A percentile compares a stretch with the other conserved stretches of the same genome.
phyloP scores from a whole-genome alignment of 2,113 vertebrate species.

The Upupa epops region DNA sequence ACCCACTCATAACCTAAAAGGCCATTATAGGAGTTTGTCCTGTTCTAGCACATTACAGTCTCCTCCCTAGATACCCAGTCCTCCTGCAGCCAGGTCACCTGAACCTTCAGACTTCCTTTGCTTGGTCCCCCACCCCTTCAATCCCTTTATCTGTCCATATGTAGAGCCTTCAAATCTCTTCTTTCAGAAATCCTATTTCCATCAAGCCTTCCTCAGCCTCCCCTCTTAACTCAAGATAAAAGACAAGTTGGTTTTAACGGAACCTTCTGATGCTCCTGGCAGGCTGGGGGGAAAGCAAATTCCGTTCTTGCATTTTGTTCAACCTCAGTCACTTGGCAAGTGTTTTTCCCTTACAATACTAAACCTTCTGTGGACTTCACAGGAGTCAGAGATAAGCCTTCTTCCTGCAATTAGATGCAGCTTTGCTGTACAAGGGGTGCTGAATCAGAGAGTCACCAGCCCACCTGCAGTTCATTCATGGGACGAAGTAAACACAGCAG shows the following conservation, averaged over 20 bases:
- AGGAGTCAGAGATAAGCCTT: not conserved
- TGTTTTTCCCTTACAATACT: not conserved
- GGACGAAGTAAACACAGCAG: not conserved
- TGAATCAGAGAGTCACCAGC: not conserved
- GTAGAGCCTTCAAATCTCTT: slow-evolving; percentile 16
- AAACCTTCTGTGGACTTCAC: not conserved
- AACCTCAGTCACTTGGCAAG: not conserved
- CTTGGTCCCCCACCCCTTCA: not conserved
- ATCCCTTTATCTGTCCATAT: not conserved
- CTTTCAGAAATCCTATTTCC: slow-evolving; percentile 45
- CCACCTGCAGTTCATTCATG: not conserved
- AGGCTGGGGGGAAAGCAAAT: not conserved
- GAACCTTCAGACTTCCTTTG: not conserved
- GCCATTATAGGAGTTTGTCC: fast-evolving
- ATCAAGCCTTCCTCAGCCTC: slow-evolving; percentile 10
- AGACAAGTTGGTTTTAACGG: not conserved
- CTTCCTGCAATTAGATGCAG: not conserved
- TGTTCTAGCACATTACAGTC: fast-evolving
- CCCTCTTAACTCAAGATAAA: not conserved
- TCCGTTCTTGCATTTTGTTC: not conserved
- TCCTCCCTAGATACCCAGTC: fast-evolving
- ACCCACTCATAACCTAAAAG: not conserved
- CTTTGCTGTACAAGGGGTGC: not conserved
- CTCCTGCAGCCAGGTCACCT: not conserved
- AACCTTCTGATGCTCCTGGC: not conserved